A percentile compares a stretch with the other conserved stretches of the same genome.
Conservation (phyloP, 2,888 invertebrate genomes). For the Scaptomyza cyrtandrae region DNA sequence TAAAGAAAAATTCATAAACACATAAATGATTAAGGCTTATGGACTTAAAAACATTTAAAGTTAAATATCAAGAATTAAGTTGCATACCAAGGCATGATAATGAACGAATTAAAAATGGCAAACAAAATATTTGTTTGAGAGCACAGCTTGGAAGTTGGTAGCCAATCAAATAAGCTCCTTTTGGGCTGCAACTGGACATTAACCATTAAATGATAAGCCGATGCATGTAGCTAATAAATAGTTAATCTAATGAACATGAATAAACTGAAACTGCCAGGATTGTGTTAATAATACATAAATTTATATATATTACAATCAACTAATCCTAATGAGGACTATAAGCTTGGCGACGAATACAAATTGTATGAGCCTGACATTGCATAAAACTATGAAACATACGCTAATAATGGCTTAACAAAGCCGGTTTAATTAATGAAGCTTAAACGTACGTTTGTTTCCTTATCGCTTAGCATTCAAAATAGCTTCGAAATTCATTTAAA, state of each 20-base stretch:
- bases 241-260: neutral
- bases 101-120: neutral
- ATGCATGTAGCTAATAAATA: neutral
- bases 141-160: too few relatives aligned
- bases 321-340: neutral
- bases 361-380: neutral
- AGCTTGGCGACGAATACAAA: neutral
- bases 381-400: too few relatives aligned
- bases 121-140: neutral
- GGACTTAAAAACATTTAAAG: neutral
- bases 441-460: neutral
- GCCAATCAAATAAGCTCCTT: too few relatives aligned
- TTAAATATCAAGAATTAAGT: neutral
- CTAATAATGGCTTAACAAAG: neutral
- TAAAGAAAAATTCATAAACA: neutral
- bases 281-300: neutral
- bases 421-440: neutral
- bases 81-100: neutral
- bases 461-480: neutral
- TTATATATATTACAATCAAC: neutral
- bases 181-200: neutral
- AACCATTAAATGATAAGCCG: neutral
- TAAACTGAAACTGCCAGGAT: neutral
- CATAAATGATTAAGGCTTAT: neutral
- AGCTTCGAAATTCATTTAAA: neutral